A percentile compares a stretch with the other conserved stretches of the same genome.
These are phyloP conservation scores for Aldabrachelys gigantea DNA, from an alignment of 2,113 vertebrate genomes.

Conservation along the genomic window DNA sequence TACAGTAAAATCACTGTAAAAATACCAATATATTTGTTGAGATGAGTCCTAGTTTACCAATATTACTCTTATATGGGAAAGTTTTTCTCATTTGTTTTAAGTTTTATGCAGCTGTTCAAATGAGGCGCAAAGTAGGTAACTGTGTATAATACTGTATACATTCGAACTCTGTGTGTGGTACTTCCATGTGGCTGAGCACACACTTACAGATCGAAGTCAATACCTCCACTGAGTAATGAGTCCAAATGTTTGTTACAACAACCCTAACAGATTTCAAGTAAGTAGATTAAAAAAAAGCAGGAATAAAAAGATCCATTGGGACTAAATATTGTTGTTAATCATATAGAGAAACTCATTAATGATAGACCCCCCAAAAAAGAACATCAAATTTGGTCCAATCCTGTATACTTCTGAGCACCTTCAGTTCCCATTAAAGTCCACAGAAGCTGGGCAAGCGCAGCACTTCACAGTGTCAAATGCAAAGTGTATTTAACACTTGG, in stretches of 20 bases:
- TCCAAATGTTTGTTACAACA: background rate
- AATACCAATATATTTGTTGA: background rate
- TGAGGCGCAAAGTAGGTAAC: background rate
- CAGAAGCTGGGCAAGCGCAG: background rate
- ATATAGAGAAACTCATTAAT: background rate
- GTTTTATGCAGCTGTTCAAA: background rate
- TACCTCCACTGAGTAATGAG: rapidly evolving
- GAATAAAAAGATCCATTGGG: background rate
- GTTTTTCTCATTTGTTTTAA: background rate
- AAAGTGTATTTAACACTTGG: background rate
- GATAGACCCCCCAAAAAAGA: background rate
- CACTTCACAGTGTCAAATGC: background rate
- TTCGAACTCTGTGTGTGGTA: rapidly evolving
- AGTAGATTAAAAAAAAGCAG: background rate
- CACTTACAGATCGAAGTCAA: rapidly evolving
- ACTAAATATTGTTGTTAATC: background rate
- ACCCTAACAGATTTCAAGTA: rapidly evolving
- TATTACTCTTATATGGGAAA: rapidly evolving
- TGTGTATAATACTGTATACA: rapidly evolving
- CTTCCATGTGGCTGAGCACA: rapidly evolving
- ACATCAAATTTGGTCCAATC: background rate
- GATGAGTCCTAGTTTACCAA: background rate
- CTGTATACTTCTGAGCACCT: background rate
- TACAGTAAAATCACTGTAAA: background rate
- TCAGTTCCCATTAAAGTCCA: background rate